A percentile compares a stretch with the other conserved stretches of the same genome.
Evolutionary conservation across 2,888 invertebrate species (phyloP).

Genomic region (Diarsia mendica): DNA sequence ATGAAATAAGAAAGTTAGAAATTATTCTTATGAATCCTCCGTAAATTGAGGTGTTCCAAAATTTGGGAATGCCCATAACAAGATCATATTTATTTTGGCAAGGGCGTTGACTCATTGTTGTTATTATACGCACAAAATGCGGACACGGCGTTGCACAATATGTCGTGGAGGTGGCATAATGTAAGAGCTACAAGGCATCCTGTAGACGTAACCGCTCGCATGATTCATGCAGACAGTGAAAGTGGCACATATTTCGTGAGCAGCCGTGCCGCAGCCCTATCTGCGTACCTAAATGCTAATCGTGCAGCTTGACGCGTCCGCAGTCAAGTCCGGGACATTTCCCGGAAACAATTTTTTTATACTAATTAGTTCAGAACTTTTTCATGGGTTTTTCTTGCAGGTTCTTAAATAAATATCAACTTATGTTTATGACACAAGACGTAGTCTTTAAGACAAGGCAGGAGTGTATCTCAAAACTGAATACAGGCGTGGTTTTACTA

Average conservation of each 20-base stretch:
- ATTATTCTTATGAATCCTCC: slow-evolving; percentile 25
- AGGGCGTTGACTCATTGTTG: slow-evolving; percentile 70
- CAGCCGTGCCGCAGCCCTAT: slow-evolving; percentile 67
- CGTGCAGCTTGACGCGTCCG: slow-evolving; percentile 28
- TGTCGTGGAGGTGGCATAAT: slow-evolving; percentile 71
- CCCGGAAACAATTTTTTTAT: neutral
- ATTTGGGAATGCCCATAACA: slow-evolving; percentile 45
- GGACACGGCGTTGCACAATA: slow-evolving; percentile 82
- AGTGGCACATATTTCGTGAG: slow-evolving; percentile 81
- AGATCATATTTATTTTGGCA: slow-evolving; percentile 51
- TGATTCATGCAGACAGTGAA: slow-evolving; percentile 87
- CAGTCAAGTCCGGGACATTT: slow-evolving; percentile 8
- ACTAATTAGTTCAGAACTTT: neutral
- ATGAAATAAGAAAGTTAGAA: slow-evolving; percentile 57
- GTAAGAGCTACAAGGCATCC: slow-evolving; percentile 78
- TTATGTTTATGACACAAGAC: neutral
- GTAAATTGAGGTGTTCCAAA: slow-evolving; percentile 26
- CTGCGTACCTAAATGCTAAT: slow-evolving; percentile 31
- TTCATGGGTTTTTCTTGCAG: neutral
- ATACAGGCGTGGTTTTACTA: neutral
- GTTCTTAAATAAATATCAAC: neutral
- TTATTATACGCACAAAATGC: slow-evolving; percentile 76
- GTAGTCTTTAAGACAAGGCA: neutral
- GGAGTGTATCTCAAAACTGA: neutral
- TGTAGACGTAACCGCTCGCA: slow-evolving; percentile 78